phyloP scores from a whole-genome alignment of 2,797 vertebrate genomes.

The Diplodus puntazzo region DNA sequence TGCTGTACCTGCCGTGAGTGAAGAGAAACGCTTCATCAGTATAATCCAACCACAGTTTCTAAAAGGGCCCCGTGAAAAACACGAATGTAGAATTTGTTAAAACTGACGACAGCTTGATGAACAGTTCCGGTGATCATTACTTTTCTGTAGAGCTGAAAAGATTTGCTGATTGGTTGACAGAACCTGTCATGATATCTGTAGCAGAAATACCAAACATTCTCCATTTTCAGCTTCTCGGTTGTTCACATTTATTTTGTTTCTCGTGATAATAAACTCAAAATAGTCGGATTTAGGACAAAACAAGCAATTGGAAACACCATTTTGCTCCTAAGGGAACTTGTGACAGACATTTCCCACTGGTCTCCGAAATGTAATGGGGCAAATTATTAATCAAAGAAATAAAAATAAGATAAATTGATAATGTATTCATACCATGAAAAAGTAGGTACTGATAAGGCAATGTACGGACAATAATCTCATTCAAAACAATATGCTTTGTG shows the following conservation, averaged over 20 bases:
- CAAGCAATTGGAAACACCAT: neutral
- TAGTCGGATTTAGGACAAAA: neutral
- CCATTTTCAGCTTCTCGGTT: too few relatives aligned
- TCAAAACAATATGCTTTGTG: too few relatives aligned
- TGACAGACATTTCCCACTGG: neutral
- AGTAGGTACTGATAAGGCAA: too few relatives aligned
- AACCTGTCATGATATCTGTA: too few relatives aligned
- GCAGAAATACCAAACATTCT: too few relatives aligned
- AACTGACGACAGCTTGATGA: neutral
- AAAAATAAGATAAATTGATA: neutral
- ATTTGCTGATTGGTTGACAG: too few relatives aligned
- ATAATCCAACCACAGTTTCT: neutral
- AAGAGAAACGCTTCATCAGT: neutral
- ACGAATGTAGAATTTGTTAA: too few relatives aligned
- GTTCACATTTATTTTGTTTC: too few relatives aligned
- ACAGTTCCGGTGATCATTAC: neutral
- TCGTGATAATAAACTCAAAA: neutral
- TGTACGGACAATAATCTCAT: too few relatives aligned
- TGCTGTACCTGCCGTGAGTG: constrained; percentile 82
- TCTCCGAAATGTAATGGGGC: neutral
- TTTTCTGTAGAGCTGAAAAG: too few relatives aligned
- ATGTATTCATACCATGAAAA: neutral
- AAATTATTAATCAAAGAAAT: neutral
- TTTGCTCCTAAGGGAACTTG: neutral
- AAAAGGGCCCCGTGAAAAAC: neutral